Base-by-base conservation (phyloP, 2,888 invertebrate species). In the Chymomyza fuscimana region DNA sequence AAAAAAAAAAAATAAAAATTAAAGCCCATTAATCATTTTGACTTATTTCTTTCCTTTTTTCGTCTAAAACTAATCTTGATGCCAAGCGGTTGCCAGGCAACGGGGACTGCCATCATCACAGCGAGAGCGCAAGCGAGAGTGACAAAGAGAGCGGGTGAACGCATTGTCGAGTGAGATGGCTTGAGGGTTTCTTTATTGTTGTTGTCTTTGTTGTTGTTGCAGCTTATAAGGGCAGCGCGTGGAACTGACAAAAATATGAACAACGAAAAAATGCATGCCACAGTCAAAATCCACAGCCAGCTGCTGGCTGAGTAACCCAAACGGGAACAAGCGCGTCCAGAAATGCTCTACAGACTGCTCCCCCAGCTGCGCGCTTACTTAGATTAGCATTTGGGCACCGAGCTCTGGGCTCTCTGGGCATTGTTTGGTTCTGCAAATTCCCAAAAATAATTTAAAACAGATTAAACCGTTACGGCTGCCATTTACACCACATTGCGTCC, bases 21-120 rank as follows among this genome's bases (percentile, higher is more conserved):
- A 86, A 88, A 80, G 85, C 74, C 89, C 90, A 90, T 90, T 90
- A 89, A 90, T 90, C 90, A 90, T 90, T 87, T 90, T 89, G 90
- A 89, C 90, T 90, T 90, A 90, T 89, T 89, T 90, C 89, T 82
- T 89, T 90, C 84, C 87, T 87, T 86, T 81, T 74, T 78, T 88
- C 81, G 86, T 84, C 88, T 88, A 88, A 90, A 89, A 90, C 89
- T 90, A 90, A 89, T 88, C 88, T 89, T 89, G 87, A 89, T 89
- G 86, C 82, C 81, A 82, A 86, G 81, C 81, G 80, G 80, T 83
- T 82, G 86, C 86, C 82, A 74, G 83, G 82, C 85, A 82, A 80
- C 83, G 77, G 76, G 74, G 66, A 19, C 65, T 56, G 60, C 68
- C 4, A 68, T 69, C 60, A 63, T 51, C 70, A 72, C 68, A 54